phyloP scores from a whole-genome alignment of 2,797 vertebrate genomes.

The Orientallactaga sibirica region DNA sequence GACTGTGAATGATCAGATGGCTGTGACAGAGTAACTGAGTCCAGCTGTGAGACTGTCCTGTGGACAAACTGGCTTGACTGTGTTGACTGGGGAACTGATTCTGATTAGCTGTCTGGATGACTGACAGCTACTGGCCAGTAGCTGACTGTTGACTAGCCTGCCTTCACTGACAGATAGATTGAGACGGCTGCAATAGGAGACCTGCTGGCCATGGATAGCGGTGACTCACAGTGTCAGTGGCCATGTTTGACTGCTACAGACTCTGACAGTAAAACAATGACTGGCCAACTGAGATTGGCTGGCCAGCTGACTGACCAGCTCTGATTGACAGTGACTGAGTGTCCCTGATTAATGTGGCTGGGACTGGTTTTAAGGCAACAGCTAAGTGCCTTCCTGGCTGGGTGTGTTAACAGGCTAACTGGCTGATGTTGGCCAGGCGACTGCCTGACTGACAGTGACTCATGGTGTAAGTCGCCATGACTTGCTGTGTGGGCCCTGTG shows the following conservation, averaged over 20 bases:
- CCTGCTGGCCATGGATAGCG: not conserved
- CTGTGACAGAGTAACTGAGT: not conserved
- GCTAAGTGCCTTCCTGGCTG: not conserved
- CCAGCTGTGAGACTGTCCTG: not conserved
- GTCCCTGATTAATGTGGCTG: not conserved
- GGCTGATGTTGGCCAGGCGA: not conserved
- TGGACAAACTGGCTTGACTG: not conserved
- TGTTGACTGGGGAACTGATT: not conserved
- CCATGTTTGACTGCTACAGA: not conserved
- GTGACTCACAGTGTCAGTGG: not conserved
- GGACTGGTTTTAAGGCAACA: not conserved
- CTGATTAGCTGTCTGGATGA: not conserved
- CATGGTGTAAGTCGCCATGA: not conserved
- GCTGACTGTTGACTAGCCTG: not conserved
- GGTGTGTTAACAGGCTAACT: not conserved
- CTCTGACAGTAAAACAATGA: not conserved
- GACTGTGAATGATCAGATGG: not conserved
- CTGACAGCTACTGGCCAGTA: not conserved
- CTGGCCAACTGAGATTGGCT: not conserved
- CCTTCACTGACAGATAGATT: not conserved
- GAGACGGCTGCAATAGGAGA: not conserved
- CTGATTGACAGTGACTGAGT: not conserved
- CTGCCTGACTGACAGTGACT: not conserved
- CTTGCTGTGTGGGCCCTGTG: constrained; percentile 37
- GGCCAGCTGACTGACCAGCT: not conserved